These are phyloP conservation scores for Eretmochelys imbricata DNA, from an alignment of 2,113 vertebrate species.

Conservation along the genomic window DNA sequence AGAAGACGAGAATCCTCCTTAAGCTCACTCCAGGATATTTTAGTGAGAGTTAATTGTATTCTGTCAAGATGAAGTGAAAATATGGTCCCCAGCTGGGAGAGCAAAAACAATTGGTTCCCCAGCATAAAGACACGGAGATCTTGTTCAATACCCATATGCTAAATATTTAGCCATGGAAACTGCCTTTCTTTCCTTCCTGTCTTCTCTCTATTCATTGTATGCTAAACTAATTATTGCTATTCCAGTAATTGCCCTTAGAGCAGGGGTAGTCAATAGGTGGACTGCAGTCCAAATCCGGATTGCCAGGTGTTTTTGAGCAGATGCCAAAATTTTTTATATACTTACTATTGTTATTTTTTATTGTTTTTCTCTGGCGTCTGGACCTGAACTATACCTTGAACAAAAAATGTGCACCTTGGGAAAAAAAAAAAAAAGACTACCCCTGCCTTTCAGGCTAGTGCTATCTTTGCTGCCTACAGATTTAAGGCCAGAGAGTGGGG, in stretches of 20 bases:
- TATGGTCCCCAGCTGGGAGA: background rate
- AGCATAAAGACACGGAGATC: fast-evolving
- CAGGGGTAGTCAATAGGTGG: too few relatives aligned
- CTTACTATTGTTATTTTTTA: too few relatives aligned
- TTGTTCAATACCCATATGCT: background rate
- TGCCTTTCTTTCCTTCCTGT: background rate
- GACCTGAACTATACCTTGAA: too few relatives aligned
- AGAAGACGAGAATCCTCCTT: background rate
- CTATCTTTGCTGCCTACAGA: background rate
- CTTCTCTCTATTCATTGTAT: background rate
- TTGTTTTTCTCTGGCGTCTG: too few relatives aligned
- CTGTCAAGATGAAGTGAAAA: background rate
- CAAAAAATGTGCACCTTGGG: too few relatives aligned
- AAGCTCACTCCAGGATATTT: background rate
- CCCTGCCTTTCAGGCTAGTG: background rate
- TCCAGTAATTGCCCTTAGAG: background rate
- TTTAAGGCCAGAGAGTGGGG: background rate
- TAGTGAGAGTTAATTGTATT: fast-evolving
- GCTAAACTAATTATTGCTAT: background rate
- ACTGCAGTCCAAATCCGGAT: too few relatives aligned
- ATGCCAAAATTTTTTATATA: too few relatives aligned
- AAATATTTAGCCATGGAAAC: background rate
- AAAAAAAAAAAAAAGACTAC: too few relatives aligned
- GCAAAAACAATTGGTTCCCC: background rate
- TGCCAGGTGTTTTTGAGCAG: too few relatives aligned